Evolutionary conservation across 2,113 vertebrate species (phyloP).

Genomic region (Crypturellus undulatus): DNA sequence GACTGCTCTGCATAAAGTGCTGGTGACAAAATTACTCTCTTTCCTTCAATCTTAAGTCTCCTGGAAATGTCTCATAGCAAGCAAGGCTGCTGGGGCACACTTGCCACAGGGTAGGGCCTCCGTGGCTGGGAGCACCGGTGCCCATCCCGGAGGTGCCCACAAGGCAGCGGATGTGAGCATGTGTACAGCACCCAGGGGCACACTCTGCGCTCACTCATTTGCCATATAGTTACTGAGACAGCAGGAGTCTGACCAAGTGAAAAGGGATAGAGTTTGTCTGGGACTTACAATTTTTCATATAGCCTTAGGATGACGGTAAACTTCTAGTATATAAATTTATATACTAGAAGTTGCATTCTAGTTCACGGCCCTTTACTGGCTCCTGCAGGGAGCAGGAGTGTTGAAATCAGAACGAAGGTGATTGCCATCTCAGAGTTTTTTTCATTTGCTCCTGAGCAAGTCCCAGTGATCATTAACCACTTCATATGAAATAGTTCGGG

Average conservation of each 20-base stretch:
- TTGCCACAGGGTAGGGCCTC: neutral
- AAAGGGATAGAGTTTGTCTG: conserved; percentile 1
- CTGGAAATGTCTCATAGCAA: conserved; percentile 37
- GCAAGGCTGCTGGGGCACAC: conserved; percentile 54
- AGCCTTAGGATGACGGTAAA: neutral
- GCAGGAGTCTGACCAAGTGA: neutral
- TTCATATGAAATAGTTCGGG: neutral
- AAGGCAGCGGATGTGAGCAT: conserved; percentile 22
- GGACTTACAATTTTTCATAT: neutral
- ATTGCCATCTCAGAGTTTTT: neutral
- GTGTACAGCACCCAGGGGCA: neutral
- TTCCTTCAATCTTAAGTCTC: conserved; percentile 29
- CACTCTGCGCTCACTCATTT: conserved; percentile 36
- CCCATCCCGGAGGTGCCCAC: conserved; percentile 2
- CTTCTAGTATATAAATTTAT: neutral
- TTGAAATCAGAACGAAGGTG: neutral
- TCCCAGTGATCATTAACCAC: neutral
- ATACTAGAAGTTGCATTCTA: neutral
- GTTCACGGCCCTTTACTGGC: neutral
- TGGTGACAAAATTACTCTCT: conserved; percentile 49
- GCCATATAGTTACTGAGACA: neutral
- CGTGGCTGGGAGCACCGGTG: neutral
- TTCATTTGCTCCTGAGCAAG: neutral
- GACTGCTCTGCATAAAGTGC: conserved; percentile 50
- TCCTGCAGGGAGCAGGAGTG: neutral